phyloP scores from a whole-genome alignment of 2,113 vertebrate genomes.

The Nycticryphes semicollaris region DNA sequence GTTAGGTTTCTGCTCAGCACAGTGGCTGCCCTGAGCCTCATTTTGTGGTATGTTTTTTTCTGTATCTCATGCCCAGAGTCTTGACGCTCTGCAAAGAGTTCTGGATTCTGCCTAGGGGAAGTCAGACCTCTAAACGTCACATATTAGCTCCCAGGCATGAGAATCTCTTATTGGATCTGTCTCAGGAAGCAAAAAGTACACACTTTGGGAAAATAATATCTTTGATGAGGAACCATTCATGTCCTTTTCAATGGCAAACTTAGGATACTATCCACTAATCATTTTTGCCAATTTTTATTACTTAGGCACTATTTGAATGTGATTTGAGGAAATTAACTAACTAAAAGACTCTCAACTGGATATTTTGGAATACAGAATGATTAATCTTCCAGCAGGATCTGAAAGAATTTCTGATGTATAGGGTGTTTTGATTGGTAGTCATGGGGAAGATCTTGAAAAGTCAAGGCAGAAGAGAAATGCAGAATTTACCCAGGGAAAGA shows the following conservation, averaged over 20 bases:
- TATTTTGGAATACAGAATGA: slow-evolving; percentile 50
- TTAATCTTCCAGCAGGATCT: slow-evolving; percentile 42
- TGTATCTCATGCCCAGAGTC: neutral
- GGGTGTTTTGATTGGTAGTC: slow-evolving; percentile 48
- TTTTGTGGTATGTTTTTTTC: neutral
- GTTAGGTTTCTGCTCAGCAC: neutral
- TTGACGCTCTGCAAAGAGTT: neutral
- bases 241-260: slow-evolving; percentile 23
- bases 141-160: neutral
- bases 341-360: slow-evolving; percentile 48
- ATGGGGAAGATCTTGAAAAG: slow-evolving; percentile 57
- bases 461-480: slow-evolving; percentile 29
- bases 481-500: slow-evolving; percentile 35
- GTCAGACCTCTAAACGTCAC: neutral
- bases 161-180: neutral
- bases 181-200: neutral
- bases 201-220: neutral
- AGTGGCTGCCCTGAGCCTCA: neutral
- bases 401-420: slow-evolving; percentile 54
- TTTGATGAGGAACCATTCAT: neutral
- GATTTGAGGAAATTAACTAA: slow-evolving; percentile 53
- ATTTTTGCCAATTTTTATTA: slow-evolving; percentile 46
- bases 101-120: neutral
- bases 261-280: neutral
- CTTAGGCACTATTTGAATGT: neutral